These are phyloP conservation scores for Dusona sp. DNA, from an alignment of 2,888 invertebrate species.

Conservation along the genomic window DNA sequence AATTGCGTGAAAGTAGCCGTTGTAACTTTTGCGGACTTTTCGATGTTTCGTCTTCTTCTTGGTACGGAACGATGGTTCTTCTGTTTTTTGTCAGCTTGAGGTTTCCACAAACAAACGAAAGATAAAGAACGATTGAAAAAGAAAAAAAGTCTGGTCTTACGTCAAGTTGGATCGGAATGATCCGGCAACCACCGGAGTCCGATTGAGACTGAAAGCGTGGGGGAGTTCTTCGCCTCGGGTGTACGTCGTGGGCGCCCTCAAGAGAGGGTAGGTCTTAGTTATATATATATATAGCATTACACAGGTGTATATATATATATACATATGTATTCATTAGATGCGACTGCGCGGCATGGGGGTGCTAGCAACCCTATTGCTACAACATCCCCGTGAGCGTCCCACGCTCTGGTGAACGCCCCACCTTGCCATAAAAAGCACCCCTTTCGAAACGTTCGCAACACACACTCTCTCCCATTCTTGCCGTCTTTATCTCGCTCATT, in stretches of 20 bases:
- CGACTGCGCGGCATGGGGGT: constrained; percentile 68
- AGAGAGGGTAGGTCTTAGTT: constrained; percentile 59
- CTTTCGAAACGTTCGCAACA: constrained; percentile 59
- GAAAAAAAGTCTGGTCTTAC: constrained; percentile 32
- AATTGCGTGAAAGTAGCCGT: not conserved
- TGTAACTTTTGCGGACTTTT: constrained; percentile 6
- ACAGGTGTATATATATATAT: no score
- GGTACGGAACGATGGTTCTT: constrained; percentile 5
- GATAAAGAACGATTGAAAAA: constrained; percentile 7
- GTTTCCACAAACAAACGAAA: constrained; percentile 10
- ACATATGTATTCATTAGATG: constrained; percentile 43
- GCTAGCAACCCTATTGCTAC: constrained; percentile 57
- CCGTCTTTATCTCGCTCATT: constrained; percentile 26
- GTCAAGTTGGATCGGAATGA: constrained; percentile 50
- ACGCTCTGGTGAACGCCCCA: constrained; percentile 64
- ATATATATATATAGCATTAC: not conserved
- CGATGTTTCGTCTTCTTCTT: constrained; percentile 20
- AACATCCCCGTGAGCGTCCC: constrained; percentile 44
- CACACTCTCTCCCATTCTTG: constrained; percentile 48
- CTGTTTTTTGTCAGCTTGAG: not conserved
- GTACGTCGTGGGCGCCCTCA: constrained; percentile 56
- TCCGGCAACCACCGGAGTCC: constrained; percentile 72
- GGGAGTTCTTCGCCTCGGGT: constrained; percentile 62
- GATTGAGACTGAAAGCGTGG: constrained; percentile 70
- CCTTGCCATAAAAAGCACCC: constrained; percentile 56